Base-by-base conservation (phyloP, 2,113 vertebrate species). In the Urocynchramus pylzowi region DNA sequence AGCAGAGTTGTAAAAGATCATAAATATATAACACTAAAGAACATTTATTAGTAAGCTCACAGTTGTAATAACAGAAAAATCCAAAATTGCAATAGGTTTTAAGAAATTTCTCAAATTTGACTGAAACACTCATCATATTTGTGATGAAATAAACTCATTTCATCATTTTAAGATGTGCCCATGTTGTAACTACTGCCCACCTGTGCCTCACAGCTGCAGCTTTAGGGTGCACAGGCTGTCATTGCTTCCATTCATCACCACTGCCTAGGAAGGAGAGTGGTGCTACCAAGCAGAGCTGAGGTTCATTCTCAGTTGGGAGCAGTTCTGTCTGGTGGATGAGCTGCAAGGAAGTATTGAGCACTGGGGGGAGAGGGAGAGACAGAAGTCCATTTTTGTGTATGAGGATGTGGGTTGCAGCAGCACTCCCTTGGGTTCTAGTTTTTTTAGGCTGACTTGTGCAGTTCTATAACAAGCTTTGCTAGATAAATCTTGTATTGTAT, bases 341-440 rank as follows among this genome's bases (percentile, higher is more conserved):
- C 59, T 59, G 52, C 17, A 39, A 52, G 35, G 14, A 69, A 31
- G 27, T 10, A 2, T 10, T 57, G 44, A 75, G 33, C n/a, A 26
- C 1, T 16, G 1, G 1, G 24, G 10, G 3, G 7, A 35, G 14
- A 44, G 39, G 7, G 14, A 10, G 53, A 10, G 31, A 87, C 39
- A 70, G 17, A 19, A 61, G 13, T 19, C 3, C 1, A 0, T 57
- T 74, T 11, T 56, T 33, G 11, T 50, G 27, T 24, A 20, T 5
- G 1, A 37, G 71, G 28, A 39, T 45, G 14, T 13, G n/a, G 5
- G 5, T 37, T 95, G 41, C 69, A 89, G 37, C 49, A 69, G 17
- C 45, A 20, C 50, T 68, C 2, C 35, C 27, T 71, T 33, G 23
- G 22, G 26, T 41, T 71, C 15, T 53, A 3, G 7, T 16, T 39